phyloP scores from a whole-genome alignment of 1,140 invertebrate species.

The Leptestheria dahalacensis region DNA sequence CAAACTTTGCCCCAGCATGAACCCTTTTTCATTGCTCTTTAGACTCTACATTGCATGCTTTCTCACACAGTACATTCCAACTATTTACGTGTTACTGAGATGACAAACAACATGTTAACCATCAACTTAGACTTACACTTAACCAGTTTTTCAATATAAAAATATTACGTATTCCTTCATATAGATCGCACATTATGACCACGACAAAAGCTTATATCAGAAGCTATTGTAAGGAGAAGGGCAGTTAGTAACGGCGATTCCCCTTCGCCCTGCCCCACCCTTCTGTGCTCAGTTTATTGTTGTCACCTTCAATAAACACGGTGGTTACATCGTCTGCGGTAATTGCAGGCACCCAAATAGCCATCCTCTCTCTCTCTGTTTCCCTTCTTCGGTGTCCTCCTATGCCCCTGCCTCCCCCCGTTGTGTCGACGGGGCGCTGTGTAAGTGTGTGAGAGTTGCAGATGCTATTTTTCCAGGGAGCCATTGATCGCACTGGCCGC shows the following conservation, averaged over 20 bases:
- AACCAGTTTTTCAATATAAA: too few relatives aligned
- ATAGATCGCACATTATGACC: too few relatives aligned
- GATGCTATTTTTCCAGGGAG: neutral
- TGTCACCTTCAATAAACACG: neutral
- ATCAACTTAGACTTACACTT: too few relatives aligned
- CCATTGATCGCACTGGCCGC: neutral
- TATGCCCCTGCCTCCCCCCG: too few relatives aligned
- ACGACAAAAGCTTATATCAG: neutral
- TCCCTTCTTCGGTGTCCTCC: too few relatives aligned
- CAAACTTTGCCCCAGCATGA: too few relatives aligned
- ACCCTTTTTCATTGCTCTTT: too few relatives aligned
- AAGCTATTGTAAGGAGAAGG: neutral
- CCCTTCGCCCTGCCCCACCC: neutral
- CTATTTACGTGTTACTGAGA: too few relatives aligned
- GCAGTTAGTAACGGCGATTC: neutral
- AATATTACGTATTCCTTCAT: too few relatives aligned
- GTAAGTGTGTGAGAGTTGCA: neutral
- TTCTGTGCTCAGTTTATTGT: neutral
- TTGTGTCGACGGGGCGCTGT: neutral
- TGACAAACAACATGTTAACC: too few relatives aligned
- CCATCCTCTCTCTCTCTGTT: neutral
- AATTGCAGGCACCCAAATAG: neutral
- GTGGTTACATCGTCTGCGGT: neutral
- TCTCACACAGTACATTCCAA: too few relatives aligned
- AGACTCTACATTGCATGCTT: too few relatives aligned